Evolutionary conservation across 1,140 invertebrate genomes (phyloP), one percentile per base, ranked within the genome.

Genomic region (Pteromalus puparum): DNA sequence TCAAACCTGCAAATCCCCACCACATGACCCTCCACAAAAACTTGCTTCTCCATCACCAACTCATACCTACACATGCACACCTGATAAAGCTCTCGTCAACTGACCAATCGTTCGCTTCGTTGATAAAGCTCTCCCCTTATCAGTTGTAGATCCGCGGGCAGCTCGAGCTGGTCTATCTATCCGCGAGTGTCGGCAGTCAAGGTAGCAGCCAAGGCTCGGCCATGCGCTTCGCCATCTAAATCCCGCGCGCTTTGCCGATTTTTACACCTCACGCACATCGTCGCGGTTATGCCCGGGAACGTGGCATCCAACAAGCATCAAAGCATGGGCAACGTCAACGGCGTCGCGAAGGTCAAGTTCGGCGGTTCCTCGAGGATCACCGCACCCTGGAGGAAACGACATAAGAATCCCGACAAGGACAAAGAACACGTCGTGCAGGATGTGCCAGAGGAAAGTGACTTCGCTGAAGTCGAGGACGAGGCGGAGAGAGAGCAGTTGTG

Each of bases 401-500:
- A 30, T 10, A 30, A 26, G 24, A 30, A 70, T 10, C 67, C 67
- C 18, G 26, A 70, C n/a, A 30, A 12, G 10, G 1, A 18, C 65
- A 15, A 13, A 13, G 13, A n/a, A 0, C 61, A 13, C 30, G 5
- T 5, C 90, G 90, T 81, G 88, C 90, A 21, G 80, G 86, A 12
- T 6, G 82, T 28, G 21, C 61, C 82, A 79, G n/a, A 86, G 76
- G 13, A 28, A 75, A 21, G 24, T 0, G 26, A 0, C 26, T 30
- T 70, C 15, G 67, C 28, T 21, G 68, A 48, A 1, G 86, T n/a
- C 3, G 90, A 92, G 61, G 53, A 79, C 0, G 0, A 65, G 91
- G 2, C 89, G 0, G 75, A 70, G 92, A 12, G 93, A 96, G 89
- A 93, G 94, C 24, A 93, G 94, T 26, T 83, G 0, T 12, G 21